These are phyloP conservation scores for Ferdinandea cuprea DNA, from an alignment of 2,888 invertebrate species.

Conservation along the genomic window DNA sequence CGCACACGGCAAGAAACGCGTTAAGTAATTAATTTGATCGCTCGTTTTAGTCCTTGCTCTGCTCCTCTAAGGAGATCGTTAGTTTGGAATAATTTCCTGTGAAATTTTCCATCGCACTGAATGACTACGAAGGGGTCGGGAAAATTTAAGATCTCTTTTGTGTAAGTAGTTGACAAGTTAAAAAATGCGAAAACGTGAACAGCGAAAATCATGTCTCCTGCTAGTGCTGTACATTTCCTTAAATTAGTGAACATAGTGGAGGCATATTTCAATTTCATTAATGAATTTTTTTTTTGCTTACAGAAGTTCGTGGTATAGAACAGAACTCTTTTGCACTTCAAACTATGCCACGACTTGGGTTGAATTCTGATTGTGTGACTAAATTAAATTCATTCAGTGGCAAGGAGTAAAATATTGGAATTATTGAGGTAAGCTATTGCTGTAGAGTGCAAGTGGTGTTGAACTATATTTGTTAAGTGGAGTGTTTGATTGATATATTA, in stretches of 20 bases:
- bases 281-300: no score
- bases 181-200: conserved; percentile 12
- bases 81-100: conserved; percentile 17
- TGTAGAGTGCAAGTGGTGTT: no score
- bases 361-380: no score
- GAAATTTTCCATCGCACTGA: neutral
- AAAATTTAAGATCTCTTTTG: neutral
- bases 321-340: no score
- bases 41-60: neutral
- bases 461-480: no score
- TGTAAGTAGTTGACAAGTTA: conserved; percentile 11
- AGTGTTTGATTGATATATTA: no score
- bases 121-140: neutral
- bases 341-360: no score
- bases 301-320: no score
- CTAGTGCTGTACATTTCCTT: neutral
- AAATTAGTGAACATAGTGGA: neutral
- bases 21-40: conserved; percentile 28
- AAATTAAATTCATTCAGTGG: no score
- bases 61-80: conserved; percentile 1
- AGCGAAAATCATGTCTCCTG: neutral
- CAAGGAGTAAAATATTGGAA: no score
- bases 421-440: no score
- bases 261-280: neutral
- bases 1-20: neutral